Percentiles rank a stretch among this genome's conserved stretches.
phyloP scores from a whole-genome alignment of 2,113 vertebrate species.

The Corynorhinus townsendii region DNA sequence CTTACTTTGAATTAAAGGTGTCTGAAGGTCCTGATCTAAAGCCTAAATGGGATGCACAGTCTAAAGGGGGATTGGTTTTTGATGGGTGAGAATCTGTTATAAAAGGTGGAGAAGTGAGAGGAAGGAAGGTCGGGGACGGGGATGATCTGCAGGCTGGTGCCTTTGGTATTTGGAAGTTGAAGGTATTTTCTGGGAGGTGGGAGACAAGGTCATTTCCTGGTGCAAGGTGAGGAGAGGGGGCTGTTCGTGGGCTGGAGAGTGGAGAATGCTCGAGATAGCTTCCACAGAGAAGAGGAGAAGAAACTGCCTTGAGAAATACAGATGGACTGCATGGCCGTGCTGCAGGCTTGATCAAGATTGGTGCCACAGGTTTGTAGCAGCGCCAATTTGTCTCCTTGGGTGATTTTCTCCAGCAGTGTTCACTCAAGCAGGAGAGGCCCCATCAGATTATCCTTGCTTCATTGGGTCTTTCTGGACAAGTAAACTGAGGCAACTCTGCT shows the following conservation, averaged over 20 bases:
- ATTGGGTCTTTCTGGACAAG: not conserved
- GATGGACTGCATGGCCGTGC: not conserved
- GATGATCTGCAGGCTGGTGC: not conserved
- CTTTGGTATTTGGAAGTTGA: not conserved
- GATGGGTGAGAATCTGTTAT: not conserved
- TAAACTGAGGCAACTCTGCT: slow-evolving; percentile 32
- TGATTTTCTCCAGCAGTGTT: slow-evolving; percentile 21
- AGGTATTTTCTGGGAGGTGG: not conserved
- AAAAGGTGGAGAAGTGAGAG: not conserved
- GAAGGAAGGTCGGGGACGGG: not conserved
- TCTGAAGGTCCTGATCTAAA: not conserved
- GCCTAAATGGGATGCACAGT: not conserved
- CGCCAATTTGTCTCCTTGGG: not conserved
- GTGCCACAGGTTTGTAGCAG: not conserved
- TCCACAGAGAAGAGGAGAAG: not conserved
- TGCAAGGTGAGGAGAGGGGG: not conserved
- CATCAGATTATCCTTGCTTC: slow-evolving; percentile 17
- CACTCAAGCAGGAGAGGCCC: slow-evolving; percentile 24
- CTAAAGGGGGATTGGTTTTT: not conserved
- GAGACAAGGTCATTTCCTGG: not conserved
- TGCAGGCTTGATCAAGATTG: not conserved
- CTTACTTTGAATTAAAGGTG: not conserved
- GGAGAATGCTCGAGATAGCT: not conserved
- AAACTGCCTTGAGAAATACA: not conserved
- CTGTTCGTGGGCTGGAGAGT: not conserved